phyloP scores from a whole-genome alignment of 2,797 vertebrate species.

The Morelia viridis region DNA sequence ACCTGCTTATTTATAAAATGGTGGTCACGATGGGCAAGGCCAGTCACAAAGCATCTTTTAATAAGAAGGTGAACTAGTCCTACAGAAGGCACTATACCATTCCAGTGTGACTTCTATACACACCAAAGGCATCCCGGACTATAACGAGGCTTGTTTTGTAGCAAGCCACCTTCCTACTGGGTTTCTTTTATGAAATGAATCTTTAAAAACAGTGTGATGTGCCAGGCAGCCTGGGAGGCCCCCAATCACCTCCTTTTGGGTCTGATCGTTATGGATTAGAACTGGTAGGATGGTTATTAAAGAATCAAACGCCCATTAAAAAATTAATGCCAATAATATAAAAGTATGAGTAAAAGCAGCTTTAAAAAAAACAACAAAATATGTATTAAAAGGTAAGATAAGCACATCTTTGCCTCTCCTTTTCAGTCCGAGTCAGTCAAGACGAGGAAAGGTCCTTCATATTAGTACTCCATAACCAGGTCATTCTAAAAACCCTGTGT shows the following conservation, averaged over 20 bases:
- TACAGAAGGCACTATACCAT: neutral
- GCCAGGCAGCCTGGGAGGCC: neutral
- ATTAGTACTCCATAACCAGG: neutral
- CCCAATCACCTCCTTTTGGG: neutral
- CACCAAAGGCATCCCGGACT: neutral
- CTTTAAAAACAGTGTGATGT: neutral
- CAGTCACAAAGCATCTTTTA: neutral
- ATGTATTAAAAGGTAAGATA: neutral
- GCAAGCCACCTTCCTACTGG: neutral
- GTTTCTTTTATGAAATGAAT: conserved; percentile 18
- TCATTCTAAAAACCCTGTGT: neutral
- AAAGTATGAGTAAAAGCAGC: neutral
- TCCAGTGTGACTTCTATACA: neutral
- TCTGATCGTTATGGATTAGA: neutral
- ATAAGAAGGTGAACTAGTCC: neutral
- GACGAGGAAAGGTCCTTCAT: neutral
- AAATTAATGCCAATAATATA: neutral
- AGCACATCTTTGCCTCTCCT: neutral
- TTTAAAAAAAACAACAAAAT: neutral
- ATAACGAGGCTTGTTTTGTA: neutral
- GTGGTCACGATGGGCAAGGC: neutral
- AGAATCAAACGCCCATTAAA: neutral
- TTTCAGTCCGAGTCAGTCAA: neutral
- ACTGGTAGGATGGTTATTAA: neutral
- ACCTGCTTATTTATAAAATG: neutral